Evolutionary conservation across 1,140 invertebrate species (phyloP), one percentile per base, ranked within the genome.

Genomic region (Hycleus cichorii): DNA sequence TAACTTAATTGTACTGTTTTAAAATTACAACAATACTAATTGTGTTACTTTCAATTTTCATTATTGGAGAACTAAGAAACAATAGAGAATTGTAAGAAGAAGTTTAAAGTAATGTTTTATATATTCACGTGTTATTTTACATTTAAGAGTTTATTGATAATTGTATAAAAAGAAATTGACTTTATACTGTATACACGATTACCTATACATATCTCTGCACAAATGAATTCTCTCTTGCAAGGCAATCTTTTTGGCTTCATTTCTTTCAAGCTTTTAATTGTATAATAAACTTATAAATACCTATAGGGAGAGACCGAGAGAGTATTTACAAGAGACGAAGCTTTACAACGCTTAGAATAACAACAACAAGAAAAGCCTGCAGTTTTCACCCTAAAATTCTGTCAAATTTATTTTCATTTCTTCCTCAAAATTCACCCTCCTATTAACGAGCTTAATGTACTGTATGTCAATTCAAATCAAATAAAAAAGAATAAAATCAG

Each of bases 381-480:
- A 5, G 7, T 32, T 32, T 32, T 7, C 7, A 4, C 32, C 7
- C 7, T 32, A 32, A 32, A 4, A 32, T 18, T 18, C 18, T 18
- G 1, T 5, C 32, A 32, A 32, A 5, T 32, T 32, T 32, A 5
- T 32, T 32, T 32, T 32, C 32, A 32, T 7, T 32, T 32, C 4
- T 32, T 32, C 7, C 32, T 3, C 7, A 32, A 32, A 32, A 7
- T 7, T 7, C 32, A 32, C 32, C 32, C 46, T 58, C 62, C 58
- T 64, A 50, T 54, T 59, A 63, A 64, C 64, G 66, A 70, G 68
- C 68, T 70, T 70, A 70, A 59, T 68, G 66, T 69, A 69, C 68
- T 69, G 59, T 65, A 69, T 69, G 68, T 69, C 68, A 69, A 69
- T 69, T 69, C 49, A 65, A 69, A 66, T 68, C 58, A 66, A 68